Percentiles rank a stretch among this genome's conserved stretches.
phyloP scores from a whole-genome alignment of 2,888 invertebrate species.

The Lepidocyrtoides sp. region DNA sequence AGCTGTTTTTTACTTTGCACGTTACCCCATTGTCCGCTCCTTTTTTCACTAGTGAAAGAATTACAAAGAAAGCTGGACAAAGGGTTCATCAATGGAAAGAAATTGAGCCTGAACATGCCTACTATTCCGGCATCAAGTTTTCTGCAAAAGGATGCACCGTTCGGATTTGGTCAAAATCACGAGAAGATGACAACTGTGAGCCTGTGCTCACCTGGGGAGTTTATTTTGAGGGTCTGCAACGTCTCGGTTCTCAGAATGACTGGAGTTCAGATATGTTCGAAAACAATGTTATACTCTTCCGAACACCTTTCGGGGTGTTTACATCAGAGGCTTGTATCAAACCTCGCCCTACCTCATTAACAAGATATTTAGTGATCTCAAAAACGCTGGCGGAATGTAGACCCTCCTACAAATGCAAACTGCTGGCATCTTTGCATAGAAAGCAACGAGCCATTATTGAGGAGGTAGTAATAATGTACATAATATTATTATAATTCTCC shows the following conservation, averaged over 20 bases:
- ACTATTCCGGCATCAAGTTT: slow-evolving; percentile 71
- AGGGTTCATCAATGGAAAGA: slow-evolving; percentile 94
- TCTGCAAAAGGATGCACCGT: slow-evolving; percentile 75
- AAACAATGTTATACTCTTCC: slow-evolving; percentile 93
- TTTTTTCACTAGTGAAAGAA: slow-evolving; percentile 93
- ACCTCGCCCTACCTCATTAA: slow-evolving; percentile 67
- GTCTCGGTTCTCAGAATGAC: slow-evolving; percentile 87
- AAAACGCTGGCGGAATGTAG: slow-evolving; percentile 55
- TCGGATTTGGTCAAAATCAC: slow-evolving; percentile 87
- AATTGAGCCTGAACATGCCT: slow-evolving; percentile 88
- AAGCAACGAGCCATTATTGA: slow-evolving; percentile 84
- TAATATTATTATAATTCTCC: too few species aligned
- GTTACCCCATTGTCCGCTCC: slow-evolving; percentile 93
- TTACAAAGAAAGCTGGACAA: slow-evolving; percentile 88
- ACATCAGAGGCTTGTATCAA: slow-evolving; percentile 87
- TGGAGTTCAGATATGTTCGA: slow-evolving; percentile 88
- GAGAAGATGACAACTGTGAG: slow-evolving; percentile 59
- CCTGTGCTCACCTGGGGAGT: slow-evolving; percentile 93
- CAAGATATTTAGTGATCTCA: slow-evolving; percentile 73
- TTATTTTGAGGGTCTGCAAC: slow-evolving; percentile 94
- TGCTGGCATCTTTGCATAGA: slow-evolving; percentile 81
- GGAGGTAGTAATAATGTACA: slow-evolving; percentile 76
- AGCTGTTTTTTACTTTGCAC: slow-evolving; percentile 91
- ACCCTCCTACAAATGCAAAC: slow-evolving; percentile 82
- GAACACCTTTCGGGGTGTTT: slow-evolving; percentile 95